These are phyloP conservation scores for Caiman crocodilus DNA, from an alignment of 2,797 vertebrate genomes.

Conservation along the genomic window DNA sequence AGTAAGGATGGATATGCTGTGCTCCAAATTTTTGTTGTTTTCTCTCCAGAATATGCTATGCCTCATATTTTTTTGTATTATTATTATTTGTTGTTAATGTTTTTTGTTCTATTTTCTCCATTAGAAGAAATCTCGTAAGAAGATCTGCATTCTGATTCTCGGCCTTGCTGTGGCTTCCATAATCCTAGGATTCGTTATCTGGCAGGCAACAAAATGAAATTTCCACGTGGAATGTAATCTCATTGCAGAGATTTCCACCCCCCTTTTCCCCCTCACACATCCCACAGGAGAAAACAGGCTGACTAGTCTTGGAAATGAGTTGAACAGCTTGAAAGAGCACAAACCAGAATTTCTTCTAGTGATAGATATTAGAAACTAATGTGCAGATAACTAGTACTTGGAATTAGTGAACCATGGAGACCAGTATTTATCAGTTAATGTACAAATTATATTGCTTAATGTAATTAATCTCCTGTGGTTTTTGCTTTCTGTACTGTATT, in stretches of 20 bases:
- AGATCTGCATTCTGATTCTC: slow-evolving; percentile 93
- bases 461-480: slow-evolving; percentile 78
- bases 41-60: not conserved
- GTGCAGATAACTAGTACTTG: slow-evolving; percentile 78
- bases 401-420: slow-evolving; percentile 79
- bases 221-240: slow-evolving; percentile 27
- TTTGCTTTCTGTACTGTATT: slow-evolving; percentile 80
- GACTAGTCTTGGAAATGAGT: slow-evolving; percentile 70
- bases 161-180: slow-evolving; percentile 82
- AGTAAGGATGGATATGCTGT: not conserved
- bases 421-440: slow-evolving; percentile 80
- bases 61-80: not conserved
- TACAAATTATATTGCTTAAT: slow-evolving; percentile 79
- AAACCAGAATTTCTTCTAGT: slow-evolving; percentile 75
- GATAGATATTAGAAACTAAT: slow-evolving; percentile 80
- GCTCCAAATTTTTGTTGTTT: not conserved
- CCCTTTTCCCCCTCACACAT: slow-evolving; percentile 6
- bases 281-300: slow-evolving; percentile 45
- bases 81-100: slow-evolving; percentile 32
- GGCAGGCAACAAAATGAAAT: slow-evolving; percentile 78
- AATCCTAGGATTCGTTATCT: slow-evolving; percentile 88
- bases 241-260: slow-evolving; percentile 54
- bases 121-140: slow-evolving; percentile 97
- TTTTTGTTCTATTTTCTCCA: slow-evolving; percentile 65
- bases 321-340: slow-evolving; percentile 73